These are phyloP conservation scores for Falco columbarius DNA, from an alignment of 2,797 vertebrate genomes.

Conservation along the genomic window DNA sequence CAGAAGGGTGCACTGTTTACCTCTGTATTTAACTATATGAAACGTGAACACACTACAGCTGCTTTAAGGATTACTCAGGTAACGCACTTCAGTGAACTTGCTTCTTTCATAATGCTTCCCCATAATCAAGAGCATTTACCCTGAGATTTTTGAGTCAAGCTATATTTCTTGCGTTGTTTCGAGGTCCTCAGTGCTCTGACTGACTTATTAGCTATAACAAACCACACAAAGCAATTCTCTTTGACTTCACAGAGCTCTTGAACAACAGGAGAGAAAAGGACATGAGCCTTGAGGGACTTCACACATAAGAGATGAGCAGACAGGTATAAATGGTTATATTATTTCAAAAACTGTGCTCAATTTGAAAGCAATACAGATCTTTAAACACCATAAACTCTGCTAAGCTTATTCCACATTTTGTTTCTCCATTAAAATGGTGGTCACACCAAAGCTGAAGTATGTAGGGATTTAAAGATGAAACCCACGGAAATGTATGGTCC, in stretches of 20 bases:
- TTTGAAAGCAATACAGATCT: background rate
- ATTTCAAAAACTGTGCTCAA: background rate
- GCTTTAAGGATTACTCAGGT: slow-evolving; percentile 17
- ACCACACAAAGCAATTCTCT: background rate
- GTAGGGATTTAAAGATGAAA: background rate
- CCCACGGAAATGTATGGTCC: background rate
- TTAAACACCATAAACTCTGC: background rate
- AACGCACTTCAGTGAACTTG: background rate
- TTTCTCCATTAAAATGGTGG: background rate
- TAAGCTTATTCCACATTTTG: background rate
- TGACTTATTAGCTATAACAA: background rate
- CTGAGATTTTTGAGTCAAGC: slow-evolving; percentile 31
- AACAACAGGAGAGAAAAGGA: background rate
- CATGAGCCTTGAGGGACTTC: background rate
- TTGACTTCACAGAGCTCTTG: background rate
- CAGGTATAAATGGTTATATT: background rate
- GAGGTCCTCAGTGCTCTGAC: background rate
- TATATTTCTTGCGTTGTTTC: background rate
- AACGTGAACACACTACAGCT: slow-evolving; percentile 2
- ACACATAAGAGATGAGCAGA: background rate
- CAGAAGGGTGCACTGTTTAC: slow-evolving; percentile 12
- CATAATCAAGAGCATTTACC: background rate
- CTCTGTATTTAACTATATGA: background rate
- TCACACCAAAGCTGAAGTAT: background rate
- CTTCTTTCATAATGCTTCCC: background rate